Conservation (phyloP, 2,888 invertebrate species). For the Apotomis betuletana region DNA sequence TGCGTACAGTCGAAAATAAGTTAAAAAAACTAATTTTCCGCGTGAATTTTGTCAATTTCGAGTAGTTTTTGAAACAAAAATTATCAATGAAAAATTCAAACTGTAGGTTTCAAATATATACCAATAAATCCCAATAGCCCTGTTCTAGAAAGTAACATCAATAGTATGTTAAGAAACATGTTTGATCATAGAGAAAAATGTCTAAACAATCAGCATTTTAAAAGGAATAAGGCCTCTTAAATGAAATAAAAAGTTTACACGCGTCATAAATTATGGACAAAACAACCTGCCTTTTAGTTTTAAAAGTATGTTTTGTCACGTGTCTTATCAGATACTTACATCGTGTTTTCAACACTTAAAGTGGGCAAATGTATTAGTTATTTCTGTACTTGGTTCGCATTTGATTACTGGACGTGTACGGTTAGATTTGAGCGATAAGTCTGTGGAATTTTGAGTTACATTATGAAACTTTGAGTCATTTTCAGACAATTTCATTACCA, state of each 20-base stretch:
- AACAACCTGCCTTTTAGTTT: not conserved
- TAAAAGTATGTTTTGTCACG: constrained; percentile 6
- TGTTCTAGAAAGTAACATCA: too few species aligned
- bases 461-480: not conserved
- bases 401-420: constrained; percentile 16
- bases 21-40: too few species aligned
- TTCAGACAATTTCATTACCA: constrained; percentile 2
- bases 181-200: too few species aligned
- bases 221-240: too few species aligned
- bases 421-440: constrained; percentile 13
- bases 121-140: too few species aligned
- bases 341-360: constrained; percentile 19
- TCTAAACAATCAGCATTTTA: too few species aligned
- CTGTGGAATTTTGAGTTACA: constrained; percentile 14
- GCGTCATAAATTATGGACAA: not conserved
- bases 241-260: not conserved
- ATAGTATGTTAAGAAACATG: too few species aligned
- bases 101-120: too few species aligned
- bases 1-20: too few species aligned
- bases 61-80: too few species aligned
- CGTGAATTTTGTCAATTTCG: too few species aligned
- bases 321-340: constrained; percentile 18
- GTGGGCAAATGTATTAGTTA: constrained; percentile 22
- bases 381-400: constrained; percentile 12
- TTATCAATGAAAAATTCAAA: too few species aligned